Base-by-base conservation (phyloP, 2,888 invertebrate genomes). In the Acleris laterana region DNA sequence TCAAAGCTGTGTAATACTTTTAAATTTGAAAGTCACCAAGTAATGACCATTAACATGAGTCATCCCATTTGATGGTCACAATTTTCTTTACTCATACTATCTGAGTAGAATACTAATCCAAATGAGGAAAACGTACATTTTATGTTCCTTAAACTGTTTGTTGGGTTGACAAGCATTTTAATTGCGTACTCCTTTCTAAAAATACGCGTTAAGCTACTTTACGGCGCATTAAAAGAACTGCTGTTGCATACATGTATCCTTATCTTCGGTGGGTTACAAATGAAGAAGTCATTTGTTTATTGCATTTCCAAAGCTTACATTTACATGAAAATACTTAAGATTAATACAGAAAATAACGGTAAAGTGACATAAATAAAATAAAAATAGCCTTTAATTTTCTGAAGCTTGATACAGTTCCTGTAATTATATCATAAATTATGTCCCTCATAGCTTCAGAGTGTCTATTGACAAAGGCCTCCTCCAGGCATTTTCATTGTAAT, bases 31-130 rank as follows among this genome's bases (percentile, higher is more conserved):
- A 79, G 46, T 17, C 46, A 83, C 81, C 78, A 84, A 81, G 83
- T 87, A 86, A 85, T 87, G 83, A 84, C 80, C 79, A 77, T 81
- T 80, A 77, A 79, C 83, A 81, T 90, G 90, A 90, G 76, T 90
- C 90, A 90, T 83, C 77, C 82, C 82, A 85, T 82, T 76, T 78
- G 71, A 79, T 76, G 81, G 83, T 82, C 81, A 89, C 85, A 84
- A 84, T 88, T 84, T 85, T 88, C 84, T 84, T 82, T 82, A 80
- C 77, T 75, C 78, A 74, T 72, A 68, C 65, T 69, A 72, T 75
- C 74, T 78, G 88, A 77, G 69, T 71, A 68, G 90, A 82, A 91
- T 91, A 86, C 81, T 71, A 80, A 89, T 77, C 2, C 77, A 74
- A 72, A 76, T 65, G 69, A 84, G 87, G 87, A 88, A 87, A 88